Evolutionary conservation across 2,797 vertebrate species (phyloP).

Genomic region (Kryptopterus vitreolus): DNA sequence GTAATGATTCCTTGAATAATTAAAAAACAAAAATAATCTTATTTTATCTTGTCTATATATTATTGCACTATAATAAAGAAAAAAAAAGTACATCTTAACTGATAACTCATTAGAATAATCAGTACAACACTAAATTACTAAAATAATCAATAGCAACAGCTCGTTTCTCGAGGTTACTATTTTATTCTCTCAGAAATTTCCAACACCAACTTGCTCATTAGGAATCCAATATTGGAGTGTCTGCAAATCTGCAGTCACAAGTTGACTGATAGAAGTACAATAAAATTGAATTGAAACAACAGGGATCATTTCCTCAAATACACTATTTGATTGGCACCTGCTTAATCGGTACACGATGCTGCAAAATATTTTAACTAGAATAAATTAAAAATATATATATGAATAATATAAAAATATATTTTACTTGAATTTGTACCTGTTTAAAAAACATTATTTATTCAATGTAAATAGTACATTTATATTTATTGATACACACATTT

Average conservation of each 20-base stretch:
- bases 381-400: background rate
- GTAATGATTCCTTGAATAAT: no score
- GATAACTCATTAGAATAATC: no score
- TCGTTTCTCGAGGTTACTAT: no score
- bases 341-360: background rate
- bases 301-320: background rate
- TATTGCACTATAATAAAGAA: no score
- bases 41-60: no score
- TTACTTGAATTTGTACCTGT: background rate
- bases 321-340: background rate
- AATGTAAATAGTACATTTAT: background rate
- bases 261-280: background rate
- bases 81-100: no score
- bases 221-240: no score
- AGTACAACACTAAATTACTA: no score
- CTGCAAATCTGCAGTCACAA: background rate
- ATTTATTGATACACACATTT: background rate
- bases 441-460: background rate
- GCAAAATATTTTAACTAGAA: background rate
- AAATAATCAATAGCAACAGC: no score
- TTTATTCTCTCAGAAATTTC: no score
- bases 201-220: background rate
- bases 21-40: no score
- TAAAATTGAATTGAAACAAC: background rate
- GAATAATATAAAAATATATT: no score